A percentile compares a stretch with the other conserved stretches of the same genome.
Conservation (phyloP, 2,797 vertebrate genomes). For the Sitta carolinensis region DNA sequence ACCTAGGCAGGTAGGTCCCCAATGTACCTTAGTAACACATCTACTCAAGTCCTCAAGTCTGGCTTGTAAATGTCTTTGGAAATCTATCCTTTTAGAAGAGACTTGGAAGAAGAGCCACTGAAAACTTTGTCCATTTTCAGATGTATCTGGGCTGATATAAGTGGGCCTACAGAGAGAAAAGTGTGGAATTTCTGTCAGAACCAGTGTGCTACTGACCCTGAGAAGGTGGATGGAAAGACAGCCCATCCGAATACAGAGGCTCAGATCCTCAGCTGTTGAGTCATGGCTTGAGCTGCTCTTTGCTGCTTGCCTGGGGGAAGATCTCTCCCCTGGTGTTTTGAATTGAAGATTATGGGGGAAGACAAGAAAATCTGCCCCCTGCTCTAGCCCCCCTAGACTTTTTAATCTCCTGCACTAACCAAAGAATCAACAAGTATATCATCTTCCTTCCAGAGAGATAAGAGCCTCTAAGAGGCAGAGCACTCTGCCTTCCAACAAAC, state of each 20-base stretch:
- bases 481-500: slow-evolving; percentile 18
- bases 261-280: not conserved
- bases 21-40: not conserved
- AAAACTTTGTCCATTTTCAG: not conserved
- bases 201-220: not conserved
- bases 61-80: not conserved
- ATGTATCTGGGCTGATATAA: not conserved
- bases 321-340: not conserved
- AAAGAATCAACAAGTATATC: slow-evolving; percentile 30
- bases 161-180: not conserved
- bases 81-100: not conserved
- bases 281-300: not conserved
- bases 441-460: not conserved
- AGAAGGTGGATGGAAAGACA: not conserved
- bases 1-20: not conserved
- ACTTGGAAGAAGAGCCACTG: not conserved
- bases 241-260: not conserved
- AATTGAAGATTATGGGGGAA: not conserved
- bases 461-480: not conserved
- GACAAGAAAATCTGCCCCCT: not conserved
- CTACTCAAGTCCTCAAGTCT: not conserved
- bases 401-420: not conserved
- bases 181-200: not conserved
- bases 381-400: not conserved
- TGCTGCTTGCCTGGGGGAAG: not conserved